Percentiles rank a stretch among this genome's conserved stretches.
Conservation (phyloP, 2,113 vertebrate genomes). For the Peromyscus maniculatus region DNA sequence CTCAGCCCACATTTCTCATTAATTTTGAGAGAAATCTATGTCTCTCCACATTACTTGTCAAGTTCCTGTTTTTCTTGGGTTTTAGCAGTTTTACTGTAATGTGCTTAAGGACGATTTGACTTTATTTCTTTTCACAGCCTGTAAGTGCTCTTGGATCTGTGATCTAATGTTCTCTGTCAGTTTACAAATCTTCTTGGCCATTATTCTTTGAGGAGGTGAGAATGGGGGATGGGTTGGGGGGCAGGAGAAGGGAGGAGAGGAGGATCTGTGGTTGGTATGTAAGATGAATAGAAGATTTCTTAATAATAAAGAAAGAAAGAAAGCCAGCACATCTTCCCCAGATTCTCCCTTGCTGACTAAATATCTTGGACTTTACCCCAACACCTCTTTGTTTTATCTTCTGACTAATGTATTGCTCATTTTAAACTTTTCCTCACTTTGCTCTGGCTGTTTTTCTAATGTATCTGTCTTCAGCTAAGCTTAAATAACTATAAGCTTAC, state of each 20-base stretch:
- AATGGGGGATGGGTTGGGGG: too few species aligned
- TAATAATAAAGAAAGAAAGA: too few species aligned
- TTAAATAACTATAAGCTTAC: conserved; percentile 18
- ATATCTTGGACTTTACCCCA: neutral
- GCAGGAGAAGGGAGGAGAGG: too few species aligned
- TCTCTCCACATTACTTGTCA: neutral
- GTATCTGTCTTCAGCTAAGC: conserved; percentile 1
- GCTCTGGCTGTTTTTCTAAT: neutral
- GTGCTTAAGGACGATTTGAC: neutral
- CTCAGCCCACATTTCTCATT: neutral
- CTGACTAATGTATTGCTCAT: neutral
- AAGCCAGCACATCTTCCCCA: neutral
- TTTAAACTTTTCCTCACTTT: conserved; percentile 32
- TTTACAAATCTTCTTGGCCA: conserved; percentile 16
- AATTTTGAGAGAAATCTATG: conserved; percentile 32
- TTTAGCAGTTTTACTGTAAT: neutral
- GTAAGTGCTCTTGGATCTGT: neutral
- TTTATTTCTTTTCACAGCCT: conserved; percentile 8
- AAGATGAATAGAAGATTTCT: too few species aligned
- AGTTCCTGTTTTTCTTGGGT: neutral
- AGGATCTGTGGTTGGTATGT: too few species aligned
- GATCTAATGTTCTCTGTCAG: conserved; percentile 18
- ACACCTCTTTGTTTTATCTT: neutral
- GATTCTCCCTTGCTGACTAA: neutral
- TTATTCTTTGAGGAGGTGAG: neutral